These are phyloP conservation scores for Oreotrochilus melanogaster DNA, from an alignment of 2,113 vertebrate genomes.

Conservation along the genomic window DNA sequence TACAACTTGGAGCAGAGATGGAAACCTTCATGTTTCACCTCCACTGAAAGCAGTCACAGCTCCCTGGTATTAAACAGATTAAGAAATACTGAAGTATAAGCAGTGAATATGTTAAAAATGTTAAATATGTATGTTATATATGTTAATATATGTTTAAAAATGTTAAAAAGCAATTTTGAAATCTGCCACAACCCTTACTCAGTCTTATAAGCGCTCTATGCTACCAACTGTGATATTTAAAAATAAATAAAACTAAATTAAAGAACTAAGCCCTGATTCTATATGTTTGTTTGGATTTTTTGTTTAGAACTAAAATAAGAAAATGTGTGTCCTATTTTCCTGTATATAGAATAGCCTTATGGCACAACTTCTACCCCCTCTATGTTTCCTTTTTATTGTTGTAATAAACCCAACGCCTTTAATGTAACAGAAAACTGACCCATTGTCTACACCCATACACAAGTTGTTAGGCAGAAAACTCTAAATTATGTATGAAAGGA, in stretches of 20 bases:
- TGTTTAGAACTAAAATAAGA: neutral
- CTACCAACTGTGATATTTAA: neutral
- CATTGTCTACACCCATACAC: neutral
- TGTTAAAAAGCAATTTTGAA: neutral
- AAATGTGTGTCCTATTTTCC: neutral
- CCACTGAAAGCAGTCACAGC: neutral
- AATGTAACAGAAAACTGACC: neutral
- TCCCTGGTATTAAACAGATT: neutral
- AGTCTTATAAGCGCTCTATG: neutral
- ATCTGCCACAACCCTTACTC: neutral
- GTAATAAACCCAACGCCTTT: neutral
- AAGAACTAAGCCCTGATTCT: neutral
- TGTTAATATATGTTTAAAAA: too few species aligned
- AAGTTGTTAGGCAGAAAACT: neutral
- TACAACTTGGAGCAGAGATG: neutral
- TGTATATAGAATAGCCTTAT: neutral
- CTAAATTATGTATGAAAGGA: neutral
- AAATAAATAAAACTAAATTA: neutral
- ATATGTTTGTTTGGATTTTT: neutral
- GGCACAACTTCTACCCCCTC: neutral
- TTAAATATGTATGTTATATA: too few species aligned
- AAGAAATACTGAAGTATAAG: neutral
- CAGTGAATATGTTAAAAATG: neutral
- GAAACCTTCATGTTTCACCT: neutral
- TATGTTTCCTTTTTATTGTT: neutral